Conservation (phyloP, 2,113 vertebrate species). For the Macrotus californicus region DNA sequence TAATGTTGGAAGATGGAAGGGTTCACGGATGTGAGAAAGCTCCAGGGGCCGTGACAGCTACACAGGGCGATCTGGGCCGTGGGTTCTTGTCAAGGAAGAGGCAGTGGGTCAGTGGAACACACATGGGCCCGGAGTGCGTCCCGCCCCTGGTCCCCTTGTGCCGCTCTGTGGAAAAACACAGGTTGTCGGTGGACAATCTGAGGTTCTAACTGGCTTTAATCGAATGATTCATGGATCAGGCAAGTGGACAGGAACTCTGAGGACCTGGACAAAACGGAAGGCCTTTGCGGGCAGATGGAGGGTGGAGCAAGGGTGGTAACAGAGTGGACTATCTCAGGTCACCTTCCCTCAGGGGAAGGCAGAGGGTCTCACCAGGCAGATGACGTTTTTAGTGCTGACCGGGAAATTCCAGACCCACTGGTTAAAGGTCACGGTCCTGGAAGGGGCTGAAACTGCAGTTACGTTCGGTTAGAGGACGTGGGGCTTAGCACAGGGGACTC, state of each 20-base stretch:
- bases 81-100: not conserved
- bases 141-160: not conserved
- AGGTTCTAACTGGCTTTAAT: not conserved
- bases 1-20: not conserved
- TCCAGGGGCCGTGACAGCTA: not conserved
- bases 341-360: not conserved
- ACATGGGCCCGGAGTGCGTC: rapidly evolving
- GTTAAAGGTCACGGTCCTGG: not conserved
- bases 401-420: not conserved
- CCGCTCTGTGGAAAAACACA: not conserved
- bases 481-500: not conserved
- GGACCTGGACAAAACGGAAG: not conserved
- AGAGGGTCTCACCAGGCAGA: not conserved
- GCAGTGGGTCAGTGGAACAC: not conserved
- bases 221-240: not conserved
- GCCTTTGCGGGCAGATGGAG: not conserved
- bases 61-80: not conserved
- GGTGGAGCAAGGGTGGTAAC: not conserved
- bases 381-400: not conserved
- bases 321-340: not conserved
- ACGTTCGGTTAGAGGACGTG: not conserved
- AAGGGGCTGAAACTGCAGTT: not conserved
- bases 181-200: too few species aligned
- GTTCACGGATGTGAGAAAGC: not conserved
- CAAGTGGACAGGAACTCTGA: not conserved